Percentiles rank a stretch among this genome's conserved stretches.
phyloP scores from a whole-genome alignment of 2,113 vertebrate genomes.

The Chiloscyllium plagiosum region DNA sequence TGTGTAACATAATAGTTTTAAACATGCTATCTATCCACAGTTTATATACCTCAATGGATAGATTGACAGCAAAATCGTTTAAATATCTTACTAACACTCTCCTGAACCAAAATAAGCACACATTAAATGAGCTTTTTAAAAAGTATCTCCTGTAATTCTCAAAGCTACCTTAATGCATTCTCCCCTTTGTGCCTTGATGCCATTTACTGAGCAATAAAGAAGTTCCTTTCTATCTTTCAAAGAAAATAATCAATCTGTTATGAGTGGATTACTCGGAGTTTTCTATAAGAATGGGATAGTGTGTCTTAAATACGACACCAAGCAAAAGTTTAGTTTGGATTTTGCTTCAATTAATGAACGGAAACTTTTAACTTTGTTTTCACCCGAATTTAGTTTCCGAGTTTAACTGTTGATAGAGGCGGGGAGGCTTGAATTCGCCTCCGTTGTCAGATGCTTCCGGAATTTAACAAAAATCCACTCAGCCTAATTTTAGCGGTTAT shows the following conservation, averaged over 20 bases:
- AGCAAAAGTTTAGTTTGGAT: background rate
- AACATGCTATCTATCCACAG: too few species aligned
- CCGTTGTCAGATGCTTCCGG: conserved; percentile 7
- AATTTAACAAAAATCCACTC: background rate
- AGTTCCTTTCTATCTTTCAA: background rate
- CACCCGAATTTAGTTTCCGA: background rate
- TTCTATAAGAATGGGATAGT: background rate
- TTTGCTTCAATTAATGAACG: background rate
- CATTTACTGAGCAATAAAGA: background rate
- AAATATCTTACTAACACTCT: background rate
- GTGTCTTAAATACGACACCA: too few species aligned
- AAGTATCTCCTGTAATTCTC: background rate
- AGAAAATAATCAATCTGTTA: conserved; percentile 4
- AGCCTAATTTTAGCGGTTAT: background rate
- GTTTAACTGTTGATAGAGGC: background rate
- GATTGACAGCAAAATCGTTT: background rate
- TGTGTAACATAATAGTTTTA: too few species aligned
- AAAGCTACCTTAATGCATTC: background rate
- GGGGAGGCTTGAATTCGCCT: background rate
- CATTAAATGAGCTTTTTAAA: background rate
- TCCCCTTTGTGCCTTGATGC: background rate
- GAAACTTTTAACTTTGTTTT: conserved; percentile 24
- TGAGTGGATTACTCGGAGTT: background rate
- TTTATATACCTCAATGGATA: background rate
- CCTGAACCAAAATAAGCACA: background rate